These are phyloP conservation scores for Dioctria rufipes DNA, from an alignment of 2,888 invertebrate genomes.

Conservation along the genomic window DNA sequence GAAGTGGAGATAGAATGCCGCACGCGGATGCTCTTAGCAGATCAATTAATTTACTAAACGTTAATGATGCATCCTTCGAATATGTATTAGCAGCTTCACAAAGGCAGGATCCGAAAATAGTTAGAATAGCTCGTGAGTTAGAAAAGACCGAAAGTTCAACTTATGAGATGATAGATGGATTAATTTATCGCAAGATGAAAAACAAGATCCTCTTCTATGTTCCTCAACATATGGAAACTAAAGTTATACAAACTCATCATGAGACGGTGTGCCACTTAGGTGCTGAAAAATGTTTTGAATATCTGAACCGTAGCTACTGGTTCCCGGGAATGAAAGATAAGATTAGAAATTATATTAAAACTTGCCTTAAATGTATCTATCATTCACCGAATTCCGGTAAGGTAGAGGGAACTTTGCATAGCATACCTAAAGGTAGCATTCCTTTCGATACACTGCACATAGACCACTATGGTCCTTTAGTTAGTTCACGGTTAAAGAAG, in stretches of 20 bases:
- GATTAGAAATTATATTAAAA: slow-evolving; percentile 47
- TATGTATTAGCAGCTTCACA: no score
- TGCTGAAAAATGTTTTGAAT: slow-evolving; percentile 62
- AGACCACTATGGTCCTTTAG: no score
- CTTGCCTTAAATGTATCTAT: slow-evolving; percentile 9
- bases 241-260: slow-evolving; percentile 32
- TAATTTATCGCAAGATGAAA: slow-evolving; percentile 54
- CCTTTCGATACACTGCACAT: no score
- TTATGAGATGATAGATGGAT: slow-evolving; percentile 54
- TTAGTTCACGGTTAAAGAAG: no score
- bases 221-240: slow-evolving; percentile 60
- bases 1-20: no score
- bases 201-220: slow-evolving; percentile 53
- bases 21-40: no score
- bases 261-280: slow-evolving; percentile 64
- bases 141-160: slow-evolving; percentile 56
- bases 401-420: no score
- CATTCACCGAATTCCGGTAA: no score
- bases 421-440: no score
- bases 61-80: no score
- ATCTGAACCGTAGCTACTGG: slow-evolving; percentile 60
- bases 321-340: slow-evolving; percentile 63
- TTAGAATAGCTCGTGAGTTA: slow-evolving; percentile 56
- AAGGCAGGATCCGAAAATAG: no score
- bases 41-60: no score